Base-by-base conservation (phyloP, 2,888 invertebrate genomes). In the Iselma pallidipennis region DNA sequence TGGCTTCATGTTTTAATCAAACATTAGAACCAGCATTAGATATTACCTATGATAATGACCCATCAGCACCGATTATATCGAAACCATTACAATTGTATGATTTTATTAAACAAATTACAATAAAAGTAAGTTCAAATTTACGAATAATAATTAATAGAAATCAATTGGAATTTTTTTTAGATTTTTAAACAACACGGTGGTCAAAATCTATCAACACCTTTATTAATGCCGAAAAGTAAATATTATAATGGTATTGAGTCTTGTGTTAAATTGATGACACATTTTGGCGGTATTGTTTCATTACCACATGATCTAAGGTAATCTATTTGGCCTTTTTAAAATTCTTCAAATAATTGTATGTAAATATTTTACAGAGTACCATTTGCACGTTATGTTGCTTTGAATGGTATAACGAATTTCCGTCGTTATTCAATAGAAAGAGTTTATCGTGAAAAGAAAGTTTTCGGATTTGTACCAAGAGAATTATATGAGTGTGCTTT, bases 401-500 rank as follows among this genome's bases (percentile, higher is more conserved):
- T 92, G 83, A 91, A 91, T 66, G 89, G 89, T 2, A 88, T 94
- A 0, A 88, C 87, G 50, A 86, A 88, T 71, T 85, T 96, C 75
- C 90, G 95, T 66, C 87, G 98, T 52, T 98, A 93, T 79, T 88
- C 91, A 1, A 89, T 97, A 5, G 95, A 94, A 71, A 86, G 91
- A 54, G 95, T 97, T 1, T 98, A 90, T 76, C 85, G 95, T 60
- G 92, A 95, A 77, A 89, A 90, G 70, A 89, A 89, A 73, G 88
- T 89, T 2, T 85, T 84, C 59, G 94, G 94, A 0, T 91, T 92
- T 72, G 95, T 96, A 81, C 98, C 98, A 0, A 86, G 91, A 65
- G 96, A 97, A 82, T 85, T 93, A 16, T 89, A 90, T 59, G 96
- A 96, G 80, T 95, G 95, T 80, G 94, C 94, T 1, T 96, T 96